These are phyloP conservation scores for Eurytoma californica DNA, from an alignment of 2,888 invertebrate genomes.

Conservation along the genomic window DNA sequence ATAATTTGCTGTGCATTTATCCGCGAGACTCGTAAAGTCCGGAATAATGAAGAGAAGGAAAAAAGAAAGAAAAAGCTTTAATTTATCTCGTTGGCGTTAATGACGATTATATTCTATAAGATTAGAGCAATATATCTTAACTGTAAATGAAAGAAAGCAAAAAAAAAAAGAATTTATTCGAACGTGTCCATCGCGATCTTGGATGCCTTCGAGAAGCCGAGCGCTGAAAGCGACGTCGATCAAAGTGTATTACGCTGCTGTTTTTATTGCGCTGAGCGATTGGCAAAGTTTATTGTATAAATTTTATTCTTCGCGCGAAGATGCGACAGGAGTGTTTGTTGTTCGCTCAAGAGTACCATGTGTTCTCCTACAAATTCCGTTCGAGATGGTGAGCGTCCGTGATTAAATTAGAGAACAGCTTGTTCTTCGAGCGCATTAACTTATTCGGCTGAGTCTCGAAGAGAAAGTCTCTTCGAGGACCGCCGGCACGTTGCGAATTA, in stretches of 20 bases:
- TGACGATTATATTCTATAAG: conserved; percentile 1
- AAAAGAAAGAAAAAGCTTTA: conserved; percentile 42
- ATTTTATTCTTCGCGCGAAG: conserved; percentile 21
- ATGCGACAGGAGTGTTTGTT: no score
- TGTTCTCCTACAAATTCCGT: no score
- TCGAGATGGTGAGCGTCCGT: no score
- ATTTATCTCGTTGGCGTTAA: conserved; percentile 20
- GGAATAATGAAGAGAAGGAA: no score
- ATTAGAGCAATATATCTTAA: conserved; percentile 40
- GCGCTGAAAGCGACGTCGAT: conserved; percentile 9
- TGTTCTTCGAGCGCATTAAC: no score
- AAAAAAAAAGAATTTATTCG: not conserved
- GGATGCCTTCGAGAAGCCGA: conserved; percentile 7
- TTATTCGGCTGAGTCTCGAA: no score
- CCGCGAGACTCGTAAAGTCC: not conserved
- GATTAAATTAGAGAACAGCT: no score
- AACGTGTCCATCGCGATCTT: conserved; percentile 16
- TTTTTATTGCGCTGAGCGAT: conserved; percentile 27
- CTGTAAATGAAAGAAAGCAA: not conserved
- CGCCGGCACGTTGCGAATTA: no score
- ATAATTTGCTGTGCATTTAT: conserved; percentile 8
- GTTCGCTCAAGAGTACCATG: no score
- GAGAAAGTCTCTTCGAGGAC: no score
- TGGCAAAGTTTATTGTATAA: conserved; percentile 42
- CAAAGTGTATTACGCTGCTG: not conserved